Base-by-base conservation (phyloP, 2,888 invertebrate genomes). In the Lasioglossum calceatum region DNA sequence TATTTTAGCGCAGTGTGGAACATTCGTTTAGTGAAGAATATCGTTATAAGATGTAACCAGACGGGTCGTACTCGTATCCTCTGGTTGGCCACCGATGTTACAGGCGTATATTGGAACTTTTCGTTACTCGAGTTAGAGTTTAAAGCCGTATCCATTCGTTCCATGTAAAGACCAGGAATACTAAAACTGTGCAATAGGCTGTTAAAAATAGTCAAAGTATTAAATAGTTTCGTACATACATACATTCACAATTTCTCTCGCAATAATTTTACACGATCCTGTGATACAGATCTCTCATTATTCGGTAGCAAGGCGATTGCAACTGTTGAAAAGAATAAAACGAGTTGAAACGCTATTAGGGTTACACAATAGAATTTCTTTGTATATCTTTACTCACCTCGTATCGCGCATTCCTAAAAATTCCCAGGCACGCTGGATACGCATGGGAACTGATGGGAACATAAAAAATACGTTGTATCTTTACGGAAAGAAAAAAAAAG, bases 1-100 rank as follows among this genome's bases (percentile, higher is more conserved):
- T 91, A 92, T 70, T 91, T 92, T 10, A 90, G 86, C 27, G 91
- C 92, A 16, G 92, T 90, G 79, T 85, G 91, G n/a, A 92, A 87
- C 92, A 92, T 92, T 88, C 87, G 91, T 74, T 88, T 92, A 27
- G 92, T 90, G 67, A 92, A 92, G 86, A 92, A 92, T 67, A 92
- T 92, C 16, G 89, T 89, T 50, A 92, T 92, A 5, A 92, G 87
- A 70, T 91, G 92, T 77, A 92, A 58, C 92, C 92, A 92, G 61
- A 89, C 85, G 12, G 92, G 61, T 23, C 64, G 64, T 67, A 14
- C 23, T 77, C 64, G 61, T 64, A 19, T 67, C 19, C 14, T 77
- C 14, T 23, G 19, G 32, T 27, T 27, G 42, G 27, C 12, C 5
- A 27, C 23, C 0, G 61, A 32, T 61, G 42, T 16, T 58, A 76